A percentile compares a stretch with the other conserved stretches of the same genome.
Evolutionary conservation across 2,888 invertebrate genomes (phyloP).

Genomic region (Eugnorisma glareosa): DNA sequence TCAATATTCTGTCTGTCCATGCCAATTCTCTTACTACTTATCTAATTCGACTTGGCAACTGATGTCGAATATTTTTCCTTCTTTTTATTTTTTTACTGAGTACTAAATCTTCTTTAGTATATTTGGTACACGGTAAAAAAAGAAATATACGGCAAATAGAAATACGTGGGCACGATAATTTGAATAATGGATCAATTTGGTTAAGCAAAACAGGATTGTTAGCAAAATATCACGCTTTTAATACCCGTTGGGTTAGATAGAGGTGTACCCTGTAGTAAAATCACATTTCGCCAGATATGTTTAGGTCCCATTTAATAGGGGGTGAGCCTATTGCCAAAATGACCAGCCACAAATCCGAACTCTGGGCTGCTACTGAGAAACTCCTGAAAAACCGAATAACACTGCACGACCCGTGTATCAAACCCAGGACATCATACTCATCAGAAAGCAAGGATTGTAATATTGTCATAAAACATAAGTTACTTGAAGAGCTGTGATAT

Average conservation of each 20-base stretch:
- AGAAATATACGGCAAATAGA: not conserved
- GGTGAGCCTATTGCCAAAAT: not conserved
- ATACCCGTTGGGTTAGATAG: not conserved
- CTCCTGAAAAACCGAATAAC: not conserved
- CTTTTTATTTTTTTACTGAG: not conserved
- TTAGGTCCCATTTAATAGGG: not conserved
- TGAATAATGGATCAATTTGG: not conserved
- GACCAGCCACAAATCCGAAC: not conserved
- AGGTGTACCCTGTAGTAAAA: not conserved
- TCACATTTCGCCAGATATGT: not conserved
- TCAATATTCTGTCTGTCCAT: conserved; percentile 12
- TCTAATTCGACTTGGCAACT: conserved; percentile 15
- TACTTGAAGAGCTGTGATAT: not conserved
- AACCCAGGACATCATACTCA: not conserved
- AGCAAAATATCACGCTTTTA: not conserved
- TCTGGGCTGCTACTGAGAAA: not conserved
- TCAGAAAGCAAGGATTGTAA: too few species aligned
- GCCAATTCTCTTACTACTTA: not conserved
- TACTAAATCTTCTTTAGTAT: not conserved
- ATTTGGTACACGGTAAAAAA: not conserved
- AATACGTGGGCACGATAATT: not conserved
- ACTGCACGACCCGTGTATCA: not conserved
- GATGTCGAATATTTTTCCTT: not conserved
- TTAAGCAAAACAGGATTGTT: not conserved
- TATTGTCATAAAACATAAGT: not conserved